A percentile compares a stretch with the other conserved stretches of the same genome.
Evolutionary conservation across 2,797 vertebrate species (phyloP).

Genomic region (Paedocypris micromegethes): DNA sequence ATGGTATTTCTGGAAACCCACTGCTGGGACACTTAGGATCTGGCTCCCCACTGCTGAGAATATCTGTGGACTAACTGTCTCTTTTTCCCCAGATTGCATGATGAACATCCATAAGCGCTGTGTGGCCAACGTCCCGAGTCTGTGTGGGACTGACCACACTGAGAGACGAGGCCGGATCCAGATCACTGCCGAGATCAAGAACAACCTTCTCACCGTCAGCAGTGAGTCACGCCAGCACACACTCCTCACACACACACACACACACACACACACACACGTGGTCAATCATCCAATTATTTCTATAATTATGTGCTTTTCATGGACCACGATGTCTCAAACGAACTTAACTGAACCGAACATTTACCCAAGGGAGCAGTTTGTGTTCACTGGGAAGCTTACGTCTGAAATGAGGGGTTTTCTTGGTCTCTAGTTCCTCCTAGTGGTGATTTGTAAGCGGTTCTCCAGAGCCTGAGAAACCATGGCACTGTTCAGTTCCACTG

Average conservation of each 20-base stretch:
- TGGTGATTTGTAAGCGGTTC: slow-evolving; percentile 44
- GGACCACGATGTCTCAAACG: too few relatives aligned
- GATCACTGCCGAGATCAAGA: slow-evolving; percentile 87
- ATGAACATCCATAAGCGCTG: slow-evolving; percentile 96
- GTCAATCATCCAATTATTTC: slow-evolving; percentile 1
- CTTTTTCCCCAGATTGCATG: slow-evolving; percentile 66
- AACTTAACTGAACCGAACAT: slow-evolving; percentile 1
- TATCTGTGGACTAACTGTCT: background rate
- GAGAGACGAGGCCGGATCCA: slow-evolving; percentile 90
- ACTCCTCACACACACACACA: slow-evolving; percentile 25
- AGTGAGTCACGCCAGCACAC: slow-evolving; percentile 68
- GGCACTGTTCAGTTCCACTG: too few relatives aligned
- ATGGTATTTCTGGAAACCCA: too few relatives aligned
- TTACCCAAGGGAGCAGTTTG: background rate
- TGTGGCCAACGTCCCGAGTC: slow-evolving; percentile 92
- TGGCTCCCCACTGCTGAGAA: too few relatives aligned
- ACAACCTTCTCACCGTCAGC: slow-evolving; percentile 84
- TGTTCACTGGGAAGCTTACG: background rate
- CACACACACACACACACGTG: background rate
- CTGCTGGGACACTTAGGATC: too few relatives aligned
- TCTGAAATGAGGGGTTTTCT: background rate
- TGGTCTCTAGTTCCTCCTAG: slow-evolving; percentile 57
- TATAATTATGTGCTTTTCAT: slow-evolving; percentile 7
- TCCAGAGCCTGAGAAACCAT: too few relatives aligned
- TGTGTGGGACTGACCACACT: slow-evolving; percentile 96